phyloP scores from a whole-genome alignment of 2,888 invertebrate species.

The Leucozona laternaria region DNA sequence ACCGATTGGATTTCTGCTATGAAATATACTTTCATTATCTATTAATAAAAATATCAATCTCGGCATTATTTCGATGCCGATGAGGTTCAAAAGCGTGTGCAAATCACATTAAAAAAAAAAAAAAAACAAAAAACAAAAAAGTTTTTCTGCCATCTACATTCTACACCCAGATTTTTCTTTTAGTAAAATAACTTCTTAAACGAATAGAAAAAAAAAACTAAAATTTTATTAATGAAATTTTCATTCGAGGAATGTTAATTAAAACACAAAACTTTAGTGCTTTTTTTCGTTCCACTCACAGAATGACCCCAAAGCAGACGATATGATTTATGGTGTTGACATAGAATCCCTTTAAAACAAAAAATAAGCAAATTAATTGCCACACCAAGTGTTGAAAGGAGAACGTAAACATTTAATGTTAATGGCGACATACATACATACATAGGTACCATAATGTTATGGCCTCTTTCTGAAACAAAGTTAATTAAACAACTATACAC shows the following conservation, averaged over 20 bases:
- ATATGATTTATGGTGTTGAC: conserved; percentile 50
- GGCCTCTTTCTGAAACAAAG: background rate
- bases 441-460: background rate
- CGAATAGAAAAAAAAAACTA: background rate
- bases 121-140: conserved; percentile 33
- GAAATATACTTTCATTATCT: conserved; percentile 8
- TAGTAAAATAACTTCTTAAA: background rate
- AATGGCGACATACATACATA: no score
- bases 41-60: conserved; percentile 68
- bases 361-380: conserved; percentile 32
- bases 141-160: conserved; percentile 29
- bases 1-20: conserved; percentile 40
- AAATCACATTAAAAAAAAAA: conserved; percentile 35
- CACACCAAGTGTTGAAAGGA: conserved; percentile 25
- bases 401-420: conserved; percentile 1
- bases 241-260: conserved; percentile 63
- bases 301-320: conserved; percentile 52
- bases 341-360: conserved; percentile 7
- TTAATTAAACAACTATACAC: background rate
- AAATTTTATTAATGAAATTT: conserved; percentile 27
- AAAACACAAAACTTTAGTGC: conserved; percentile 57
- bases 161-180: conserved; percentile 64
- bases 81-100: conserved; percentile 39
- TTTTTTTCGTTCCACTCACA: conserved; percentile 29
- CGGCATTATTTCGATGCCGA: conserved; percentile 42